Conservation (phyloP, 2,797 vertebrate species). For the Oreonectes daqikongensis region DNA sequence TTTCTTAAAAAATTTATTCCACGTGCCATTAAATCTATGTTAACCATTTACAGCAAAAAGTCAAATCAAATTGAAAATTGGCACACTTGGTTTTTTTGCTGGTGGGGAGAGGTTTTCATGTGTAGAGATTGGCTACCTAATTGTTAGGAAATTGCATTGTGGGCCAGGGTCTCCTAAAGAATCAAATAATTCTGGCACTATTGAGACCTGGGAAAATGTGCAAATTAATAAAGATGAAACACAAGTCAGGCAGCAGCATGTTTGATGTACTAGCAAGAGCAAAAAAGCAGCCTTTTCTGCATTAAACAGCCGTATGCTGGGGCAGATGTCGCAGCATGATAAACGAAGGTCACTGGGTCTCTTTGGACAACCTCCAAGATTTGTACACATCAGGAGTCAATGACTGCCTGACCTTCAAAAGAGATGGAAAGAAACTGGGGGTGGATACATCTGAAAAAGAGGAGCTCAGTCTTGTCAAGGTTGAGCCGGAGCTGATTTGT, state of each 20-base stretch:
- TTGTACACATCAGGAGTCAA: conserved; percentile 29
- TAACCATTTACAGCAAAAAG: background rate
- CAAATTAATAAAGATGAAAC: background rate
- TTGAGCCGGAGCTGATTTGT: conserved; percentile 1
- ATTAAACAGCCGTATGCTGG: conserved; percentile 10
- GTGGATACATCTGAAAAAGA: background rate
- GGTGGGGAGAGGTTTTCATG: background rate
- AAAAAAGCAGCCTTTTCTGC: background rate
- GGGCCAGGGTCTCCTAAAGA: background rate
- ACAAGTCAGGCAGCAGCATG: conserved; percentile 1
- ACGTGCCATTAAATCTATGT: background rate
- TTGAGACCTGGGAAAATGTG: conserved; percentile 11
- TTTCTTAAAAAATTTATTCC: too few species aligned
- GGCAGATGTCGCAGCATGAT: conserved; percentile 32
- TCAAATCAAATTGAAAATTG: background rate
- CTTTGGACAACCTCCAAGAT: conserved; percentile 44
- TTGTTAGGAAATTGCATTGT: background rate
- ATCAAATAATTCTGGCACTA: background rate
- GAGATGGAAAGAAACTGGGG: conserved; percentile 27
- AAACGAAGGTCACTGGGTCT: conserved; percentile 36
- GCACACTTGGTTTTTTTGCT: background rate
- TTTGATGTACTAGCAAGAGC: background rate
- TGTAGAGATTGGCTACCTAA: background rate
- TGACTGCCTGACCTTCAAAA: conserved; percentile 29
- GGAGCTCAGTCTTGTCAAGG: conserved; percentile 24